Conservation (phyloP, 1,140 invertebrate species). For the Temnothorax curvispinosus region DNA sequence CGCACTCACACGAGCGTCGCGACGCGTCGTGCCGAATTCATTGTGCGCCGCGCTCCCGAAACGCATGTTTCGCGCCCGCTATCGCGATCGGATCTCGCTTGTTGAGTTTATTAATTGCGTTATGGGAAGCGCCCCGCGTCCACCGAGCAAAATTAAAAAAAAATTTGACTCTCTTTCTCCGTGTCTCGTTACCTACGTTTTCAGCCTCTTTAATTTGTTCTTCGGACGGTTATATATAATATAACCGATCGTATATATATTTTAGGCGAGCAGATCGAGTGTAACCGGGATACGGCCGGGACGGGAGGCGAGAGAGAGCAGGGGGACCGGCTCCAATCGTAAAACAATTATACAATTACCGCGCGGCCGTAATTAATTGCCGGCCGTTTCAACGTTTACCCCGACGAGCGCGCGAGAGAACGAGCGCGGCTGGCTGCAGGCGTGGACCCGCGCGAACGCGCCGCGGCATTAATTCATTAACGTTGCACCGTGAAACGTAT, state of each 20-base stretch:
- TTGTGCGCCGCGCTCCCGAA: slow-evolving; percentile 67
- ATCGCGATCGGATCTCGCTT: slow-evolving; percentile 82
- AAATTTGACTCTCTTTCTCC: neutral
- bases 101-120: slow-evolving; percentile 83
- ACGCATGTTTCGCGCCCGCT: slow-evolving; percentile 71
- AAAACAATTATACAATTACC: slow-evolving; percentile 83
- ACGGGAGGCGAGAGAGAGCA: neutral
- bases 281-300: neutral
- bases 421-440: slow-evolving; percentile 45
- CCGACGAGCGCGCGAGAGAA: slow-evolving; percentile 55
- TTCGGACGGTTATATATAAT: neutral
- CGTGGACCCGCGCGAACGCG: slow-evolving; percentile 55
- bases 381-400: slow-evolving; percentile 77
- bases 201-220: neutral
- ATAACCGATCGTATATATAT: slow-evolving; percentile 9
- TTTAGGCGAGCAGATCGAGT: slow-evolving; percentile 11
- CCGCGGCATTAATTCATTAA: slow-evolving; percentile 79
- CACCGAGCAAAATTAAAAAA: slow-evolving; percentile 77
- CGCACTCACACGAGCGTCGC: slow-evolving; percentile 65
- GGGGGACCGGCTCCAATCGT: slow-evolving; percentile 70
- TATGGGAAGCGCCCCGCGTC: slow-evolving; percentile 75
- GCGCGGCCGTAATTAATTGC: slow-evolving; percentile 79
- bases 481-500: slow-evolving; percentile 76
- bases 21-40: slow-evolving; percentile 70
- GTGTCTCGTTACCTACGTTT: neutral